Conservation (phyloP, 2,888 invertebrate species). For the Calameuta idolon region DNA sequence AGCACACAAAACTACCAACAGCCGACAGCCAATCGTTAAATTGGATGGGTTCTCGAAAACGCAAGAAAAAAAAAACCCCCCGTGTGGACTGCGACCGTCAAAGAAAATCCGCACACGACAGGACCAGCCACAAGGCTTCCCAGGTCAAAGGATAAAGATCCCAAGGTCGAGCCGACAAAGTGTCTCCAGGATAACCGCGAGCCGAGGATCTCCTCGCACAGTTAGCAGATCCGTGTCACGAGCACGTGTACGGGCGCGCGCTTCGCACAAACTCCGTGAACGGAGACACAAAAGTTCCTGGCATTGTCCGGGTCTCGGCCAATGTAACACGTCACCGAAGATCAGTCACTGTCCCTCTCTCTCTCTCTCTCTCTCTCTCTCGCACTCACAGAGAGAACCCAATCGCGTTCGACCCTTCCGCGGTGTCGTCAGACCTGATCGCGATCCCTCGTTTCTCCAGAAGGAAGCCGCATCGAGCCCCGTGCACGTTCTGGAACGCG, state of each 20-base stretch:
- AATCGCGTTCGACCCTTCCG: no score
- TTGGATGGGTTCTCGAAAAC: neutral
- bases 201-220: no score
- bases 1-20: neutral
- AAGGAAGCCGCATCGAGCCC: no score
- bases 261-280: slow-evolving; percentile 3
- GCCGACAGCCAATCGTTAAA: neutral
- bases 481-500: no score
- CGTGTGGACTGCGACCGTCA: no score
- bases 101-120: neutral
- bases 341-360: neutral
- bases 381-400: no score
- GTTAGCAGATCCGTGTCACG: neutral
- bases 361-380: no score
- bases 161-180: no score
- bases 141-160: no score
- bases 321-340: neutral
- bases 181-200: no score
- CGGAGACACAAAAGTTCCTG: neutral
- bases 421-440: neutral
- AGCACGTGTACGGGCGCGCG: slow-evolving; percentile 6
- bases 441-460: no score
- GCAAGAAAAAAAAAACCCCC: neutral
- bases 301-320: slow-evolving; percentile 1
- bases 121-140: neutral